Evolutionary conservation across 2,797 vertebrate genomes (phyloP), one percentile per base, ranked within the genome.

Genomic region (Alcedo atthis): DNA sequence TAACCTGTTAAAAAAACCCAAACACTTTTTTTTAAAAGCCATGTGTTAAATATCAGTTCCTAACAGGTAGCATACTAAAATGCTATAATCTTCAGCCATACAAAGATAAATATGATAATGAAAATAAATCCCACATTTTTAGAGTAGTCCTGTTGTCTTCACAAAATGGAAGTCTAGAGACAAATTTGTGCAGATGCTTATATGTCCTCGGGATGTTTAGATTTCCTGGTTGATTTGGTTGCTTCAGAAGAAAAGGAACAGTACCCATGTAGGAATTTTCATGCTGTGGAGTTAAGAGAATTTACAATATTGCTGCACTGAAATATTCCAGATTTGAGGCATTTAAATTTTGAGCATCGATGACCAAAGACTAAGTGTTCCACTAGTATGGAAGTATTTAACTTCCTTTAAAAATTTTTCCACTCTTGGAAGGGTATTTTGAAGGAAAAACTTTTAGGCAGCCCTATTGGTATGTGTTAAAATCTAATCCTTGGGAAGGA

Each of bases 201-300:
- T 0, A 0, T 61, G 46, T 15, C 75, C 17, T 8, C 7, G 30
- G 19, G 19, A 68, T 25, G 10, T 68, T 79, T 57, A 15, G 26
- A 18, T 85, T 81, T 68, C 4, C 19, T 91, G n/a, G 15, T 46
- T 40, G n/a, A 11, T 82, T 28, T 8, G 24, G 5, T 33, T 66
- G 3, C 30, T 73, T 53, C 4, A 53, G 53, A 53, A 35, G 28
- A 64, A 49, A 66, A 86, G 42, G 9, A 78, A 28, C 8, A 37
- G 61, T 78, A 81, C 20, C 17, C 14, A 78, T 62, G 40, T 17
- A 81, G 55, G 69, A 69, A 48, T 83, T 89, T 58, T 53, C 53
- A 67, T 40, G 33, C 55, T 46, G 18, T 1, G 1, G 16, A 55
- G 7, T 57, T 57, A 18, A 28, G 67, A 12, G 14, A 15, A 17